Evolutionary conservation across 2,797 vertebrate species (phyloP).

Genomic region (Characodon lateralis): DNA sequence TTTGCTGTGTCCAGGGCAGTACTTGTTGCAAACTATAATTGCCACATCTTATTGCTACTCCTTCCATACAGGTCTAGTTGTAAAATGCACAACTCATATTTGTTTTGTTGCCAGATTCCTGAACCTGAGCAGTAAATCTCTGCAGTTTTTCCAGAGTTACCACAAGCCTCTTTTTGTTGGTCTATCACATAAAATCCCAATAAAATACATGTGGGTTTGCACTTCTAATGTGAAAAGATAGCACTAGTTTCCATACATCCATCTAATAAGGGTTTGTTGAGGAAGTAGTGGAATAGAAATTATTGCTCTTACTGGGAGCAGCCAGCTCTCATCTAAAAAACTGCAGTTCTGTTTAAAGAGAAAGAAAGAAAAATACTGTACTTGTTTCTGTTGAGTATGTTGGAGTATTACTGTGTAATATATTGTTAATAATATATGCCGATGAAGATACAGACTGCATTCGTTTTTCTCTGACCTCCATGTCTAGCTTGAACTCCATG

Average conservation of each 20-base stretch:
- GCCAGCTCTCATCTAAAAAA: constrained; percentile 88
- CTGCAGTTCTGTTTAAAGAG: constrained; percentile 81
- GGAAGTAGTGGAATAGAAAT: not conserved
- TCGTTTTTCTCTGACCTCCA: constrained; percentile 75
- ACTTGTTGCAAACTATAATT: too few species aligned
- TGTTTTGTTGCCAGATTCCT: not conserved
- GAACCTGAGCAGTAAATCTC: not conserved
- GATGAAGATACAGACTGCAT: not conserved
- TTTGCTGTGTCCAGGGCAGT: too few species aligned
- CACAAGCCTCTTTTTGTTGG: too few species aligned
- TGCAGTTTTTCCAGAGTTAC: too few species aligned
- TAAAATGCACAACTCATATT: not conserved
- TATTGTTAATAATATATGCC: not conserved
- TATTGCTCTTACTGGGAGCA: constrained; percentile 81
- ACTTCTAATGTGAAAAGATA: not conserved
- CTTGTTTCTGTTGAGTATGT: not conserved
- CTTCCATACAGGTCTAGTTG: too few species aligned
- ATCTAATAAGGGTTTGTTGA: not conserved
- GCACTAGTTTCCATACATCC: not conserved
- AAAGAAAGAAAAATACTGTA: constrained; percentile 20
- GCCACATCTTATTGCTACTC: too few species aligned
- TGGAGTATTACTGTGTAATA: not conserved
- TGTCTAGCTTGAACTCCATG: constrained; percentile 83
- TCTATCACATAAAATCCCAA: too few species aligned
- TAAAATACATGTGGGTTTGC: too few species aligned